Conservation (phyloP, 1,140 invertebrate species). For the Listronotus bonariensis region DNA sequence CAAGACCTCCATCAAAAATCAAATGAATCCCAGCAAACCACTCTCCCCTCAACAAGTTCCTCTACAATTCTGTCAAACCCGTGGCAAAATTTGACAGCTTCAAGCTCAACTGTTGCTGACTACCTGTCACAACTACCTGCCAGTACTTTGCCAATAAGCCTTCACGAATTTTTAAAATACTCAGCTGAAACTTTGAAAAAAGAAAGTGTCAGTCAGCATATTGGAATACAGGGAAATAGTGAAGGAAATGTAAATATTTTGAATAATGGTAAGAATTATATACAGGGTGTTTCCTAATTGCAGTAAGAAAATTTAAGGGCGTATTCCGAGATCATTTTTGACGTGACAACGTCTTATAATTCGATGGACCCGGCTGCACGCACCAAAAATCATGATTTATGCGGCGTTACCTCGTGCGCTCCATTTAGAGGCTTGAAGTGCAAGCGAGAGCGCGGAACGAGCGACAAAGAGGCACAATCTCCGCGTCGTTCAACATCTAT, state of each 20-base stretch:
- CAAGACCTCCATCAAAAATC: conserved; percentile 9
- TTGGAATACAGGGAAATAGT: conserved; percentile 2
- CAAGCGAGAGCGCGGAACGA: too few relatives aligned
- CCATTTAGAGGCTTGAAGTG: too few relatives aligned
- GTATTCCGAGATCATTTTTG: too few relatives aligned
- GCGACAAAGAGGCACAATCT: too few relatives aligned
- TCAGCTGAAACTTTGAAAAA: conserved; percentile 78
- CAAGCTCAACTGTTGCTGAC: conserved; percentile 78
- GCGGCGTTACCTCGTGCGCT: too few relatives aligned
- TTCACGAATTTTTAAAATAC: conserved; percentile 84
- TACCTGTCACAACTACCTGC: conserved; percentile 77
- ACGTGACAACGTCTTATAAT: too few relatives aligned
- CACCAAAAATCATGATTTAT: too few relatives aligned
- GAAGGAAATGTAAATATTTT: conserved; percentile 44
- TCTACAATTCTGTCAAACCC: conserved; percentile 44
- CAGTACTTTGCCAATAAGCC: conserved; percentile 74
- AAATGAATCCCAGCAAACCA: too few relatives aligned
- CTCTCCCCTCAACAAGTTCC: conserved; percentile 4
- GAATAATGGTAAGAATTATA: conserved; percentile 41
- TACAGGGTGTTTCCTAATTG: too few relatives aligned
- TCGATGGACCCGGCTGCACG: too few relatives aligned
- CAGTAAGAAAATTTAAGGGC: too few relatives aligned
- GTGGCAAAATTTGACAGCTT: conserved; percentile 77
- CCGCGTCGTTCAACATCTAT: too few relatives aligned
- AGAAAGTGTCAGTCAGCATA: conserved; percentile 57